These are phyloP conservation scores for Drosophila chauvacae DNA, from an alignment of 1,140 invertebrate species.

Conservation along the genomic window DNA sequence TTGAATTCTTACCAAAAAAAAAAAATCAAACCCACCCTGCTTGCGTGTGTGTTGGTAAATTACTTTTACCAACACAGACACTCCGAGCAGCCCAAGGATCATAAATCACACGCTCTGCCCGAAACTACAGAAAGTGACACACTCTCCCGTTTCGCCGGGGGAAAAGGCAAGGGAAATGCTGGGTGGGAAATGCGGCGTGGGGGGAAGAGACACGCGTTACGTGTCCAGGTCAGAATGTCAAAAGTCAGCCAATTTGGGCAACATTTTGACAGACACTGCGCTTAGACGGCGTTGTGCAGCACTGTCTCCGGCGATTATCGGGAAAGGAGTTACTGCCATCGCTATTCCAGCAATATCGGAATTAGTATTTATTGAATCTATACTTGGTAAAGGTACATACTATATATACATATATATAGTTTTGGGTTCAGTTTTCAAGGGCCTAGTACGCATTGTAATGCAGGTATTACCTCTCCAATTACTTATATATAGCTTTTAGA, in stretches of 20 bases:
- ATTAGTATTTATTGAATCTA: background rate
- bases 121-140: slow-evolving; percentile 69
- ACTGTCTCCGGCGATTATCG: slow-evolving; percentile 23
- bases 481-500: background rate
- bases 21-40: slow-evolving; percentile 31
- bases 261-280: slow-evolving; percentile 71
- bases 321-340: slow-evolving; percentile 13
- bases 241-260: slow-evolving; percentile 75
- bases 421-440: background rate
- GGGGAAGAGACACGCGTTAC: slow-evolving; percentile 43
- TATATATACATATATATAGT: background rate
- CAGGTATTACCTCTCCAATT: background rate
- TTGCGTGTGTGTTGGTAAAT: slow-evolving; percentile 52
- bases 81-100: slow-evolving; percentile 45
- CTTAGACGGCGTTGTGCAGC: slow-evolving; percentile 35
- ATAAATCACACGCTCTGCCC: slow-evolving; percentile 75
- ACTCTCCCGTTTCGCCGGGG: background rate
- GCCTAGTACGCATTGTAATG: too few relatives aligned
- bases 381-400: background rate
- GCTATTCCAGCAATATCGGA: background rate
- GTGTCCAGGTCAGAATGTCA: slow-evolving; percentile 79
- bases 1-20: slow-evolving; percentile 37
- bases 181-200: background rate
- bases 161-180: background rate
- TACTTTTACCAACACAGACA: slow-evolving; percentile 73